Conservation (phyloP, 1,140 invertebrate genomes). For the Diorhabda carinulata region DNA sequence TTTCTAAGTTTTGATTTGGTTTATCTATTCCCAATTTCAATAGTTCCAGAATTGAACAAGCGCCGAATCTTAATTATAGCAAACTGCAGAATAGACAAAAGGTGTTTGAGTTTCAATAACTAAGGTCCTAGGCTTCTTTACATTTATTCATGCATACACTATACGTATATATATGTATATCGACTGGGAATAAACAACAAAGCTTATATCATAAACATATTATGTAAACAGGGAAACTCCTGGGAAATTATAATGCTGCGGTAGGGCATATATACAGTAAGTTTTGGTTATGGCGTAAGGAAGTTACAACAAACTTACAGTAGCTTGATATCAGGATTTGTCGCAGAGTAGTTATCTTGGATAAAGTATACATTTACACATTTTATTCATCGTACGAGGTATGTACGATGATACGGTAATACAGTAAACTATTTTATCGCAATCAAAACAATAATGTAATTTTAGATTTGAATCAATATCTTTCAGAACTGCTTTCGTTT, state of each 20-base stretch:
- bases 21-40: too few species aligned
- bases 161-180: constrained; percentile 14
- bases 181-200: constrained; percentile 23
- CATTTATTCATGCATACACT: constrained; percentile 18
- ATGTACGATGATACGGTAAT: too few species aligned
- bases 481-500: too few species aligned
- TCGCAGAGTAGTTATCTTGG: too few species aligned
- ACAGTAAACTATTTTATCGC: too few species aligned
- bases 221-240: constrained; percentile 36
- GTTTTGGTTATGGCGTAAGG: not conserved
- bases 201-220: constrained; percentile 32
- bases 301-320: not conserved
- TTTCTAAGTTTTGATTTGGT: too few species aligned
- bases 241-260: constrained; percentile 37
- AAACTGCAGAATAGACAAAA: constrained; percentile 1
- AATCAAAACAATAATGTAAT: too few species aligned
- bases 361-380: too few species aligned
- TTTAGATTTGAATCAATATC: too few species aligned
- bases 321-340: too few species aligned
- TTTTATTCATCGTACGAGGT: too few species aligned
- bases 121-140: constrained; percentile 13
- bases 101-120: constrained; percentile 13
- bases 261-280: not conserved
- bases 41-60: not conserved
- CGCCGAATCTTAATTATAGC: not conserved